These are phyloP conservation scores for Xestobium rufovillosum DNA, from an alignment of 2,888 invertebrate genomes.

Conservation along the genomic window DNA sequence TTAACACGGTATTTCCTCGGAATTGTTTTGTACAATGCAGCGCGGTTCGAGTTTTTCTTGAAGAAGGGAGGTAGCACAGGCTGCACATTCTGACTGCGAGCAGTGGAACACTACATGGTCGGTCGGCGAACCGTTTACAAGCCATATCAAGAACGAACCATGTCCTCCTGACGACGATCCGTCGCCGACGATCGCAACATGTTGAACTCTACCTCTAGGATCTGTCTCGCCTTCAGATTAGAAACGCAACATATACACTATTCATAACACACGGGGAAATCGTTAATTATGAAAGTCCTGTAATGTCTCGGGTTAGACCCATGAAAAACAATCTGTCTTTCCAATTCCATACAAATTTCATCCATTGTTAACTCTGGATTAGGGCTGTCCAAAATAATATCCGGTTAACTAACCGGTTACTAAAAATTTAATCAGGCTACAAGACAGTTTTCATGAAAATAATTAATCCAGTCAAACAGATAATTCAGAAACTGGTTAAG, in stretches of 20 bases:
- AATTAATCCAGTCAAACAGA: no score
- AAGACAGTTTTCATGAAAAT: no score
- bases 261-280: not conserved
- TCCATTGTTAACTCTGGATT: no score
- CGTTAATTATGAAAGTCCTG: not conserved
- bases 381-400: no score
- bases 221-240: constrained; percentile 71
- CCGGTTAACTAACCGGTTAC: no score
- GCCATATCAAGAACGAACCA: constrained; percentile 41
- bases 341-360: no score
- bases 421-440: no score
- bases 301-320: no score
- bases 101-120: constrained; percentile 38
- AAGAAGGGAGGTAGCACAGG: constrained; percentile 33
- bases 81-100: constrained; percentile 26
- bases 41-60: not conserved
- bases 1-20: not conserved
- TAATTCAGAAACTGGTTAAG: no score
- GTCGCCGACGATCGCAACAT: constrained; percentile 78
- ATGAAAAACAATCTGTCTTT: no score
- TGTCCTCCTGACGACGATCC: constrained; percentile 57
- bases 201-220: constrained; percentile 85
- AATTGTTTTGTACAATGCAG: constrained; percentile 1
- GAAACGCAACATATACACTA: constrained; percentile 8
- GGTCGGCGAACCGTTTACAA: constrained; percentile 16